These are phyloP conservation scores for Netelia melanura DNA, from an alignment of 2,888 invertebrate genomes.

Conservation along the genomic window DNA sequence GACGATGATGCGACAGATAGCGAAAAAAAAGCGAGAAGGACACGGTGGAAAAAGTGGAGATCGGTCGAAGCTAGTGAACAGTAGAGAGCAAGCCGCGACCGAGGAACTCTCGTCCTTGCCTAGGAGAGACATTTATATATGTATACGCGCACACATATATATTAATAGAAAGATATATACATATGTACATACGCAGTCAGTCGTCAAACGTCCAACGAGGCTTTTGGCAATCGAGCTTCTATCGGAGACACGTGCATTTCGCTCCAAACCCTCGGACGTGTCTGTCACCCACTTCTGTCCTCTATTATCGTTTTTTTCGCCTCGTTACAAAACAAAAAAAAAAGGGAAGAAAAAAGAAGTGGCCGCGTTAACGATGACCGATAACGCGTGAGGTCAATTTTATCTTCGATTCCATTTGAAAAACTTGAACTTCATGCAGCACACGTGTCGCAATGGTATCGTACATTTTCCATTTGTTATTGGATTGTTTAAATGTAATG, in stretches of 20 bases:
- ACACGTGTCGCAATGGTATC: conserved; percentile 23
- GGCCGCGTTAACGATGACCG: conserved; percentile 2
- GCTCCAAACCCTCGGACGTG: background rate
- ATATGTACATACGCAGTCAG: conserved; percentile 13
- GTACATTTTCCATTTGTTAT: background rate
- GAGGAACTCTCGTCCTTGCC: conserved; percentile 28
- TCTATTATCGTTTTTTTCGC: background rate
- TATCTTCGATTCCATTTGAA: background rate
- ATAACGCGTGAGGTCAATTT: background rate
- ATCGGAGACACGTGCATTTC: conserved; percentile 5
- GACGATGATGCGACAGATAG: conserved; percentile 23
- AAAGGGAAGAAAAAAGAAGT: background rate
- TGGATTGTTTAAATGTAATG: no score
- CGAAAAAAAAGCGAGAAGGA: background rate
- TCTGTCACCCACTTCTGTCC: background rate
- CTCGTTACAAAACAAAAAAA: no score
- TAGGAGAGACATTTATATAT: background rate
- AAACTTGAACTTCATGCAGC: conserved; percentile 9
- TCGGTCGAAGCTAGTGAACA: conserved; percentile 33
- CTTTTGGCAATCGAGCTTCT: conserved; percentile 32
- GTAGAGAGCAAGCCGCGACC: conserved; percentile 42
- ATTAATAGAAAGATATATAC: background rate
- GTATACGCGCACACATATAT: background rate
- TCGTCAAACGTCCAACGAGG: conserved; percentile 41
- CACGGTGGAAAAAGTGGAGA: conserved; percentile 41